These are phyloP conservation scores for Meghimatium bilineatum DNA, from an alignment of 2,888 invertebrate genomes.

Conservation along the genomic window DNA sequence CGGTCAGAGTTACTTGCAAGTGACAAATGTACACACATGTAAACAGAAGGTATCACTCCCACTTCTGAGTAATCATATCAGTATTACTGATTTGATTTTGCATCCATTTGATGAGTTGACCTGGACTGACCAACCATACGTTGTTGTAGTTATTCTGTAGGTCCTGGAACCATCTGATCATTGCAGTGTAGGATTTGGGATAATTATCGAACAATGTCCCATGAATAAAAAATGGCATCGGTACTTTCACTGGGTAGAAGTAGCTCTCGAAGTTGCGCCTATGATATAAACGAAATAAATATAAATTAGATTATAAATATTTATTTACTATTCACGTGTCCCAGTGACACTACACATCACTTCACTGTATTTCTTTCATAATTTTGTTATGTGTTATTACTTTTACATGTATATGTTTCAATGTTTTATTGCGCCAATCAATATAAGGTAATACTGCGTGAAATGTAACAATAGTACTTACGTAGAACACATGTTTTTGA, in stretches of 20 bases:
- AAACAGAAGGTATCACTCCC: slow-evolving; percentile 7
- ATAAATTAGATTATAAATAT: neutral
- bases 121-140: slow-evolving; percentile 18
- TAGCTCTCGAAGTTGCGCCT: neutral
- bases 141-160: neutral
- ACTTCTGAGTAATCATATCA: slow-evolving; percentile 9
- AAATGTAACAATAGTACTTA: no score
- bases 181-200: neutral
- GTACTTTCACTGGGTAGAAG: slow-evolving; percentile 26
- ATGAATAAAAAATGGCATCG: neutral
- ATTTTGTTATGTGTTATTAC: no score
- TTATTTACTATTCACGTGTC: no score
- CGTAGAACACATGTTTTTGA: no score
- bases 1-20: no score
- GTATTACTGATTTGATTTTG: neutral
- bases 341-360: no score
- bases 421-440: no score
- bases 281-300: neutral
- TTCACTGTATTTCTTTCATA: no score
- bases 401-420: no score
- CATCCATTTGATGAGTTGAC: slow-evolving; percentile 23
- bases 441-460: no score
- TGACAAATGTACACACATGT: no score
- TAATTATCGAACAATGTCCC: neutral
- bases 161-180: neutral